Base-by-base conservation (phyloP, 2,113 vertebrate species). In the Sylvilagus bachmani region DNA sequence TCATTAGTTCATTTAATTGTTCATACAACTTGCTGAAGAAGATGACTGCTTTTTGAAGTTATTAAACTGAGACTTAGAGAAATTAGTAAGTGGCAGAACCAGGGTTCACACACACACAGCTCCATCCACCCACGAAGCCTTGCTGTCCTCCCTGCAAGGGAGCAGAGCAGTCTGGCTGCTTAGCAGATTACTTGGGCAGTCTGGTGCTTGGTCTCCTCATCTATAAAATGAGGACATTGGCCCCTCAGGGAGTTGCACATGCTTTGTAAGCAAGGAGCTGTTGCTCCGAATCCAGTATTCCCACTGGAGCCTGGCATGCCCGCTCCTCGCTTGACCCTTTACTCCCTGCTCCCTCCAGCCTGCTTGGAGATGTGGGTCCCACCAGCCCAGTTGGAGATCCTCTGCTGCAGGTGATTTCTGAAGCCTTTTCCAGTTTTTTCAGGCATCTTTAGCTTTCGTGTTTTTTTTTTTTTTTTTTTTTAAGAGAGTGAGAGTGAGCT, bases 301-400 rank as follows among this genome's bases (percentile, higher is more conserved):
- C 10, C 25, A 0, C 0, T 9, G 69, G 33, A 22, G 17, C 24
- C n/a, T 13, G 78, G 17, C 0, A 0, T 27, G 27, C 38, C 21
- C 38, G 16, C 31, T 64, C 2, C 8, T 19, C 11, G 16, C 49
- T n/a, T 10, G 64, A 77, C 31, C 12, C 33, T 70, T 55, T 7
- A 9, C 7, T 31, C 58, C 16, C 66, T 12, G 2, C 73, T 14
- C 31, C 14, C 17, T 58, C 13, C 31, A 38, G 55, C 24, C 25
- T 21, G 31, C n/a, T 73, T 73, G 33, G 55, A 10, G 33, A 5
- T 19, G 22, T 38, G 51, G 21, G 33, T 74, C 29, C 38, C 10
- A 24, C 3, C 67, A 87, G 22, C 12, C 67, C 74, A 51, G 9
- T 58, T 31, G 61, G 83, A 91, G 70, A 79, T 1, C 17, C 24